Evolutionary conservation across 2,113 vertebrate species (phyloP), one percentile per base, ranked within the genome.

Genomic region (Pachycephala philippinensis): DNA sequence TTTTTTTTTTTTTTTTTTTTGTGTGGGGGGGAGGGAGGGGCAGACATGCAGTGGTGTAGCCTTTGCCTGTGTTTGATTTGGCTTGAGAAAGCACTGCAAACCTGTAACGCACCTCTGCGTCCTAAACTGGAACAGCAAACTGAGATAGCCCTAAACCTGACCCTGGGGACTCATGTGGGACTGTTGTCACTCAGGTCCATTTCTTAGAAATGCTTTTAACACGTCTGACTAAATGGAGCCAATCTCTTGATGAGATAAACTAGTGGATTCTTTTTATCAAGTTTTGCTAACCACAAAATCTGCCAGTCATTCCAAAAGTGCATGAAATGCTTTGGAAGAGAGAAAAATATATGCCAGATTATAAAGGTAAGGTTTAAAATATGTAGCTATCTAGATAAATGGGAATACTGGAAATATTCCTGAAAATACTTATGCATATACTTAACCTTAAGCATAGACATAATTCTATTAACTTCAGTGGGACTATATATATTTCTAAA

Each of bases 391-490:
- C 75, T 65, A 68, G 47, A 78, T 89, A 88, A 77, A 42, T 33
- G 1, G 28, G 22, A 88, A 74, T 71, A 66, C 28, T 93, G 88
- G 65, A 90, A 85, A 60, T 84, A 60, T 47, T 84, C 71, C 68
- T 95, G 64, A 86, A 87, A 94, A 89, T 60, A 81, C 68, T 90
- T 63, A 53, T 6, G 35, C 42, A 61, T 85, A 57, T 54, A 65
- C 42, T 87, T 87, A 89, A 77, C 37, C 50, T 83, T 59, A 83
- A 85, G 71, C 39, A 37, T n/a, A 47, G 24, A 39, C 10, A 15
- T 89, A 95, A 90, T 93, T 93, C 66, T 44, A 71, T 71, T 84
- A 72, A 90, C 60, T 96, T 90, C 90, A 87, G 56, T 68, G 76
- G 90, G 90, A 71, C 83, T 75, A 69, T 75, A 95, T 84, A 37